These are phyloP conservation scores for Venustoraphidia nigricollis DNA, from an alignment of 2,888 invertebrate genomes.

Conservation along the genomic window DNA sequence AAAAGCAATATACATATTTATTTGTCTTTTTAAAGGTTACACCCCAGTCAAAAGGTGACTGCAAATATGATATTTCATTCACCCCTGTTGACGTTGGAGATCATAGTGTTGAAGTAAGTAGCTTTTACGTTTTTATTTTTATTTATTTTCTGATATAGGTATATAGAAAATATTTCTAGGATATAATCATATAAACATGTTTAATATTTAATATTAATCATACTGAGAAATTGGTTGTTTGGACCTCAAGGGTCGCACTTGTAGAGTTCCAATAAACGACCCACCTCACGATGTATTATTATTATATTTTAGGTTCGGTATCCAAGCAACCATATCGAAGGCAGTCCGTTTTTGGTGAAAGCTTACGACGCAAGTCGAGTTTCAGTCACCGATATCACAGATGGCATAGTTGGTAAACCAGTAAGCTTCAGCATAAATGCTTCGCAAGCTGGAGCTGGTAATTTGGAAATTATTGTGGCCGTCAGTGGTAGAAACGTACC, in stretches of 20 bases:
- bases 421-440: slow-evolving; percentile 87
- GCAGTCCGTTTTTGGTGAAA: slow-evolving; percentile 89
- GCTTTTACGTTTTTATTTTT: not conserved
- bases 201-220: too few species aligned
- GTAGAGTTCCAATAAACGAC: too few species aligned
- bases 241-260: too few species aligned
- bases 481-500: slow-evolving; percentile 94
- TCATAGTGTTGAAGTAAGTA: slow-evolving; percentile 71
- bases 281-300: too few species aligned
- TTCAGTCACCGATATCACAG: slow-evolving; percentile 85
- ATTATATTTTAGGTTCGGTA: slow-evolving; percentile 26
- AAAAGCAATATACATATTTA: slow-evolving; percentile 1
- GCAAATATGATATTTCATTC: slow-evolving; percentile 37
- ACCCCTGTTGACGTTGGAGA: slow-evolving; percentile 85
- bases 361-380: slow-evolving; percentile 92
- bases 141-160: not conserved
- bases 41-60: slow-evolving; percentile 28
- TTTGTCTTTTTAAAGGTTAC: slow-evolving; percentile 18
- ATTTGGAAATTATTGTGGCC: slow-evolving; percentile 93
- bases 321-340: slow-evolving; percentile 71
- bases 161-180: too few species aligned
- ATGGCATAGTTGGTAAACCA: slow-evolving; percentile 80
- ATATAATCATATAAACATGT: too few species aligned
- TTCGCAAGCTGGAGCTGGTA: slow-evolving; percentile 76
- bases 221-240: too few species aligned